Evolutionary conservation across 2,113 vertebrate species (phyloP).

Genomic region (Dendropsophus ebraccatus): DNA sequence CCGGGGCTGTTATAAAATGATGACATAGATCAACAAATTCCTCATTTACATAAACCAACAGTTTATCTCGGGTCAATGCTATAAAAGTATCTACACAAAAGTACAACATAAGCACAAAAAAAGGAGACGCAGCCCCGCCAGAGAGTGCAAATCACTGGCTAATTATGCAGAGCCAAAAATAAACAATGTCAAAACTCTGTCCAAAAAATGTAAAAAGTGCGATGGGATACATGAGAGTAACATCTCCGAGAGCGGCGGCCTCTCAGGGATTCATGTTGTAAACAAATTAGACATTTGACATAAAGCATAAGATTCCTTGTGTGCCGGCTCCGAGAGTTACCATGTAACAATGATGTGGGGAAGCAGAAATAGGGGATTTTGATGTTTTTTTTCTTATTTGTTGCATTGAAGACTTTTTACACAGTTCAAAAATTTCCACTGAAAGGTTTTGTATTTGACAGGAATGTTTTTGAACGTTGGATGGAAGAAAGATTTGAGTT

Average conservation of each 20-base stretch:
- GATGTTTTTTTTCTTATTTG: background rate
- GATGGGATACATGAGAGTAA: background rate
- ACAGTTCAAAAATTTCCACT: background rate
- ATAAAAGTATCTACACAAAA: background rate
- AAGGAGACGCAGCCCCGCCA: background rate
- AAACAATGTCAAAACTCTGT: conserved; percentile 31
- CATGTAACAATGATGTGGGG: background rate
- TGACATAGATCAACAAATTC: background rate
- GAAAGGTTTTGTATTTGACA: background rate
- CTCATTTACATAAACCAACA: background rate
- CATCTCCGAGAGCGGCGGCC: background rate
- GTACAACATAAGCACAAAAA: background rate
- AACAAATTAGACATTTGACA: conserved; percentile 18
- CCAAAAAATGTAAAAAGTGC: background rate
- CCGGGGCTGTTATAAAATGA: background rate
- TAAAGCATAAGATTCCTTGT: background rate
- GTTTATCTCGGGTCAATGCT: background rate
- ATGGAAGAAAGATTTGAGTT: too few relatives aligned
- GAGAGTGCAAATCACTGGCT: background rate
- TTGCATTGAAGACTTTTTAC: background rate
- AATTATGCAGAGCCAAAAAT: background rate
- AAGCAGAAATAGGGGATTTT: background rate
- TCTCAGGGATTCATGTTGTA: background rate
- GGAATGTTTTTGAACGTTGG: too few relatives aligned
- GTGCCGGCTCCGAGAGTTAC: background rate